These are phyloP conservation scores for Halcyon senegalensis DNA, from an alignment of 2,113 vertebrate species.

Conservation along the genomic window DNA sequence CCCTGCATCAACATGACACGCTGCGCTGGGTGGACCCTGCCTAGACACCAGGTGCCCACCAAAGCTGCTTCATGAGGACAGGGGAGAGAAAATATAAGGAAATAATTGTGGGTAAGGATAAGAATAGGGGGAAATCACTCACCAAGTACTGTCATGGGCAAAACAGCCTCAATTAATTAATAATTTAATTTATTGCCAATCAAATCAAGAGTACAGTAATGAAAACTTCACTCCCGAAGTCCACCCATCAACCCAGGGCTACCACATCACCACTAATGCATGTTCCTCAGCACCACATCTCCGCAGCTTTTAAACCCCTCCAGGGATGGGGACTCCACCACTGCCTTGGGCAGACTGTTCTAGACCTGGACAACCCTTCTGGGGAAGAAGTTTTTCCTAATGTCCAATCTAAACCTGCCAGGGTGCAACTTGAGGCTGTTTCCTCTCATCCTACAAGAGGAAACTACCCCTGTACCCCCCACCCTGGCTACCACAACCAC, in stretches of 20 bases:
- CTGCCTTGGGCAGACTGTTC: neutral
- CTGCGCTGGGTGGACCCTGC: neutral
- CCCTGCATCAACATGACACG: neutral
- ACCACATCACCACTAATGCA: neutral
- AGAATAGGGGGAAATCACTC: neutral
- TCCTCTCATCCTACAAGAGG: neutral
- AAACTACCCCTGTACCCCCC: neutral
- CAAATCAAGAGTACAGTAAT: neutral
- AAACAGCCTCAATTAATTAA: neutral
- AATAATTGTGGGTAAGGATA: fast-evolving
- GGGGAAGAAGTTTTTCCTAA: neutral
- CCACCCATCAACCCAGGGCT: neutral
- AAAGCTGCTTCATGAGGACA: neutral
- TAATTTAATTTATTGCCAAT: neutral
- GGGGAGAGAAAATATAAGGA: neutral
- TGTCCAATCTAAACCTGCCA: neutral
- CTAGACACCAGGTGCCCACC: neutral
- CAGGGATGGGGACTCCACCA: neutral
- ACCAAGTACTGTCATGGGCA: too few species aligned
- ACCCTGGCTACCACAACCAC: neutral
- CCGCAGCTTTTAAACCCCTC: neutral
- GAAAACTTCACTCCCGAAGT: neutral
- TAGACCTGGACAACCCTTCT: neutral
- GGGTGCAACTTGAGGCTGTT: neutral
- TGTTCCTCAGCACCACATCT: neutral